Evolutionary conservation across 2,113 vertebrate genomes (phyloP).

Genomic region (Centropus unirufus): DNA sequence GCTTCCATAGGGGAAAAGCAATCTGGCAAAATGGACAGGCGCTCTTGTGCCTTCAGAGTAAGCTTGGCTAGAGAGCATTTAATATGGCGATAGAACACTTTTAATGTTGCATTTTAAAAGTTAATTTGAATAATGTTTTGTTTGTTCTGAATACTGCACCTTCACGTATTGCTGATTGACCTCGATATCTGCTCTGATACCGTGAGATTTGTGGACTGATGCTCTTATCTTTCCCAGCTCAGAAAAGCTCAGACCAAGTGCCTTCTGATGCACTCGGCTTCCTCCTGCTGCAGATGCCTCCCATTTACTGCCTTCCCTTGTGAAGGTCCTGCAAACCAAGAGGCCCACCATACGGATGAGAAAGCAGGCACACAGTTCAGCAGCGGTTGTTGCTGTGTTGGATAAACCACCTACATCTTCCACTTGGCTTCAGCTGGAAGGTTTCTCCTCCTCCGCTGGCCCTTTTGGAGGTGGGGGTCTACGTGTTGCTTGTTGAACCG

Average conservation of each 20-base stretch:
- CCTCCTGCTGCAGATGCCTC: neutral
- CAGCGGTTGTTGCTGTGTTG: accelerated
- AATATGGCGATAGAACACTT: neutral
- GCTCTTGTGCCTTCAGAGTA: neutral
- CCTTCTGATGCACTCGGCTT: neutral
- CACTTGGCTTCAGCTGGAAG: neutral
- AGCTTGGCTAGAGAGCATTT: neutral
- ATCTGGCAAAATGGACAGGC: neutral
- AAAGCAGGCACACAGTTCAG: accelerated
- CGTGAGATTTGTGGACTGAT: neutral
- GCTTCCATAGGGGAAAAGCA: neutral
- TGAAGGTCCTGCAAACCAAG: neutral
- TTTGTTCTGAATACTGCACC: neutral
- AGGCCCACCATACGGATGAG: accelerated
- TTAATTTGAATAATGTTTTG: neutral
- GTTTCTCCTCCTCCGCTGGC: neutral
- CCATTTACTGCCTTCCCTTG: neutral
- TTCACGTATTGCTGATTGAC: neutral
- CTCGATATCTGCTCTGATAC: neutral
- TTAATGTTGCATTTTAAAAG: neutral
- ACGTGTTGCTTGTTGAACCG: accelerated
- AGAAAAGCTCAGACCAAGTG: neutral
- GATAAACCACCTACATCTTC: neutral
- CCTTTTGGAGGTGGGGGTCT: neutral
- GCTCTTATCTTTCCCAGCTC: neutral